These are phyloP conservation scores for Pheosia tremula DNA, from an alignment of 2,888 invertebrate species.

Conservation along the genomic window DNA sequence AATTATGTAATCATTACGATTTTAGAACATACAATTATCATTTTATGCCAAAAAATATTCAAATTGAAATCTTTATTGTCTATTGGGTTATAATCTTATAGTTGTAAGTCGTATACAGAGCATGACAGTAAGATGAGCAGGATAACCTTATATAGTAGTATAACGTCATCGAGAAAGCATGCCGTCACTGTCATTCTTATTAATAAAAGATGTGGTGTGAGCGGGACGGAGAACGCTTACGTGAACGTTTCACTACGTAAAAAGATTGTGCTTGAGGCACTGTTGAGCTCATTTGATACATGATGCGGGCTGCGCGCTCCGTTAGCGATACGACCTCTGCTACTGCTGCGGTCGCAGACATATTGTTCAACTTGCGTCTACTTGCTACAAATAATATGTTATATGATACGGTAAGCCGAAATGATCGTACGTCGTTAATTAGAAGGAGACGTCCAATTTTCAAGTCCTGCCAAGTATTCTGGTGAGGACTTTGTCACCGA, in stretches of 20 bases:
- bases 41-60: no score
- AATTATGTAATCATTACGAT: neutral
- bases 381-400: neutral
- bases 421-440: neutral
- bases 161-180: no score
- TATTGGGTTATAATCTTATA: no score
- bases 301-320: slow-evolving; percentile 20
- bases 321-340: slow-evolving; percentile 33
- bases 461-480: neutral
- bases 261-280: neutral
- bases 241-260: no score
- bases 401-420: neutral
- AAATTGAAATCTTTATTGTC: no score
- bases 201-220: no score
- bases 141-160: no score
- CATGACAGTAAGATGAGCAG: no score
- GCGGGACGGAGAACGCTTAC: no score
- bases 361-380: slow-evolving; percentile 34
- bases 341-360: slow-evolving; percentile 37
- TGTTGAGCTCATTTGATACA: slow-evolving; percentile 1
- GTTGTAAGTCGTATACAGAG: no score
- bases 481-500: neutral
- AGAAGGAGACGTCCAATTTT: neutral
- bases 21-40: no score
- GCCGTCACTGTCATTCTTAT: no score